Conservation (phyloP, 2,113 vertebrate genomes). For the Spheniscus mendiculus region DNA sequence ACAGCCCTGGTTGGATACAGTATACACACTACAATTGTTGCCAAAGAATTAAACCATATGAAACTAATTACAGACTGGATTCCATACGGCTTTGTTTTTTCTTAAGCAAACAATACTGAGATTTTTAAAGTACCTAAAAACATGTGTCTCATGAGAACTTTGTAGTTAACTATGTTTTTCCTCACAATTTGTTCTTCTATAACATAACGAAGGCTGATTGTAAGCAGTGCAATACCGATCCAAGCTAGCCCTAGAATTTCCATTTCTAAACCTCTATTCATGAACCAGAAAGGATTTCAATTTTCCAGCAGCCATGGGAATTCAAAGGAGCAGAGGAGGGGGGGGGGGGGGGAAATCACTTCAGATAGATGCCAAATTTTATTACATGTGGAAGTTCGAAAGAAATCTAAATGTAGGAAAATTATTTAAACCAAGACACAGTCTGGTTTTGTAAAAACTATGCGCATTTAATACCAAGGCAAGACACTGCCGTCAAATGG, state of each 20-base stretch:
- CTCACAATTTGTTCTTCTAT: not conserved
- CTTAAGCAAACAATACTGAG: not conserved
- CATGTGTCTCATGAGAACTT: not conserved
- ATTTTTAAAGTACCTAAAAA: not conserved
- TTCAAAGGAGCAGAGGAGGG: not conserved
- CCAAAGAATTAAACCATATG: not conserved
- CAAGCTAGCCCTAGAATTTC: not conserved
- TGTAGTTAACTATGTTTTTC: not conserved
- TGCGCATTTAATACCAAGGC: not conserved
- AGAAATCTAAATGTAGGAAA: not conserved
- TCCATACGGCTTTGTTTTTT: not conserved
- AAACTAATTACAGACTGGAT: not conserved
- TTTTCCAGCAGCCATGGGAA: not conserved
- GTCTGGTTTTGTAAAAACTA: not conserved
- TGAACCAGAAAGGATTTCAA: slow-evolving; percentile 4
- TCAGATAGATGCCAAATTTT: not conserved
- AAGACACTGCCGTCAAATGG: not conserved
- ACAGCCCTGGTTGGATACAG: not conserved
- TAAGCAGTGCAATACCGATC: not conserved
- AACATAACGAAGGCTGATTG: not conserved
- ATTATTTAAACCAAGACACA: not conserved
- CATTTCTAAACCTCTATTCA: not conserved
- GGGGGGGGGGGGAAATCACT: too few relatives aligned
- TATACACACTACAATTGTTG: not conserved
- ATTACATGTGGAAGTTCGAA: not conserved